A percentile compares a stretch with the other conserved stretches of the same genome.
Conservation (phyloP, 1,140 invertebrate genomes). For the Plutomurus gul region DNA sequence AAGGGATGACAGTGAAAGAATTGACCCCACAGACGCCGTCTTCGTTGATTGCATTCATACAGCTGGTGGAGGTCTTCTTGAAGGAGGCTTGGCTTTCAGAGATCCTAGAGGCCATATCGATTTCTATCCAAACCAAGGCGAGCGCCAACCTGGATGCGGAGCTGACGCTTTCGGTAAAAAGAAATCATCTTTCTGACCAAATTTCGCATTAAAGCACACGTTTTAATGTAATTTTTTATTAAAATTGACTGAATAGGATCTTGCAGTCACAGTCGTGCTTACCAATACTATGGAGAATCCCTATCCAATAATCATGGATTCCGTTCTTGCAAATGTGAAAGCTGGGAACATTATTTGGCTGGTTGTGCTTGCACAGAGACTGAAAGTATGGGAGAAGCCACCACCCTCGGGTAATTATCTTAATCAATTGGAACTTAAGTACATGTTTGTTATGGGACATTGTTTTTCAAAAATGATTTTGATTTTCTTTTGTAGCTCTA, state of each 20-base stretch:
- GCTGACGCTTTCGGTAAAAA: slow-evolving; percentile 33
- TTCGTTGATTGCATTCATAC: slow-evolving; percentile 76
- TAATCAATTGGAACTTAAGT: not conserved
- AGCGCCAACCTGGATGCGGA: slow-evolving; percentile 48
- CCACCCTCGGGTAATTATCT: not conserved
- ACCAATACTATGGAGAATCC: slow-evolving; percentile 58
- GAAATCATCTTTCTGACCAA: no score
- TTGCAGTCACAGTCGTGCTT: slow-evolving; percentile 56
- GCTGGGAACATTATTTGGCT: slow-evolving; percentile 36
- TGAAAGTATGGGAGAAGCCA: slow-evolving; percentile 45
- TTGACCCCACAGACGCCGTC: slow-evolving; percentile 63
- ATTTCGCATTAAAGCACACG: not conserved
- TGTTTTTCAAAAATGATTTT: no score
- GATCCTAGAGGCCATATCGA: slow-evolving; percentile 63
- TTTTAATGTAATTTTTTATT: not conserved
- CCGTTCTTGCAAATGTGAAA: slow-evolving; percentile 43
- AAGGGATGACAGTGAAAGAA: slow-evolving; percentile 55
- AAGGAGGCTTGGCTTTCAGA: slow-evolving; percentile 59
- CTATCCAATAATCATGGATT: slow-evolving; percentile 54
- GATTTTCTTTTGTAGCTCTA: slow-evolving; percentile 60
- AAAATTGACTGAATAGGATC: not conserved
- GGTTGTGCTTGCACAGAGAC: slow-evolving; percentile 42
- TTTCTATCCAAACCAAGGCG: slow-evolving; percentile 60
- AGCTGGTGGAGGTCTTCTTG: slow-evolving; percentile 56
- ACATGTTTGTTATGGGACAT: no score